Percentiles rank a stretch among this genome's conserved stretches.
These are phyloP conservation scores for Conger conger DNA, from an alignment of 2,113 vertebrate genomes.

Conservation along the genomic window DNA sequence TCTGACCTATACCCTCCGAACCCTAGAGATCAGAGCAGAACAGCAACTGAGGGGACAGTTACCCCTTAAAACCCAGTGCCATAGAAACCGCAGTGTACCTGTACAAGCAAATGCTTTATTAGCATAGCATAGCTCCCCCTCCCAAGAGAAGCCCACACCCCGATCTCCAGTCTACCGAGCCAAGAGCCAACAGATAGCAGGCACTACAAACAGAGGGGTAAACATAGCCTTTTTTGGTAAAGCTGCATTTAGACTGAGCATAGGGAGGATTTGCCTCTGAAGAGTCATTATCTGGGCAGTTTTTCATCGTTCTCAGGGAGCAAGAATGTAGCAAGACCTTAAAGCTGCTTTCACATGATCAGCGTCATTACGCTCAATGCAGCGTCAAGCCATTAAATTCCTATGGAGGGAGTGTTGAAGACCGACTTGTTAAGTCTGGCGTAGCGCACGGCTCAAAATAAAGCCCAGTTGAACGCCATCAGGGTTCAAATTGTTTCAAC, in stretches of 20 bases:
- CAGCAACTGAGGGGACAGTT: not conserved
- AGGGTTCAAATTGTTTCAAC: no score
- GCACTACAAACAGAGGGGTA: constrained; percentile 18
- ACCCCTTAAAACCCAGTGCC: not conserved
- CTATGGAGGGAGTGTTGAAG: no score
- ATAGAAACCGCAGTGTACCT: not conserved
- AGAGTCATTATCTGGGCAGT: not conserved
- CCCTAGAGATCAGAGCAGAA: not conserved
- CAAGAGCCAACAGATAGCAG: not conserved
- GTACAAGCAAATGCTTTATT: constrained; percentile 12
- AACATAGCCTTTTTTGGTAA: constrained; percentile 29
- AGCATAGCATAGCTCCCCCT: constrained; percentile 10
- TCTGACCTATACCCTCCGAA: not conserved
- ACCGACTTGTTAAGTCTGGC: no score
- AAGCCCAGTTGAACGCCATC: no score
- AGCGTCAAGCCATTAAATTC: no score
- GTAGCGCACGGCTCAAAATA: no score
- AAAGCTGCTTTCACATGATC: no score
- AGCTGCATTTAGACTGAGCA: not conserved
- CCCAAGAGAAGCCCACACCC: not conserved
- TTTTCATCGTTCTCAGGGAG: constrained; percentile 6
- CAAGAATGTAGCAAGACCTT: not conserved
- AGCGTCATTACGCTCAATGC: no score
- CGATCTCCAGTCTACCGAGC: not conserved
- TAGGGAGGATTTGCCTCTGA: not conserved